These are phyloP conservation scores for Hippopotamyrus pictus DNA, from an alignment of 2,797 vertebrate genomes.

Conservation along the genomic window DNA sequence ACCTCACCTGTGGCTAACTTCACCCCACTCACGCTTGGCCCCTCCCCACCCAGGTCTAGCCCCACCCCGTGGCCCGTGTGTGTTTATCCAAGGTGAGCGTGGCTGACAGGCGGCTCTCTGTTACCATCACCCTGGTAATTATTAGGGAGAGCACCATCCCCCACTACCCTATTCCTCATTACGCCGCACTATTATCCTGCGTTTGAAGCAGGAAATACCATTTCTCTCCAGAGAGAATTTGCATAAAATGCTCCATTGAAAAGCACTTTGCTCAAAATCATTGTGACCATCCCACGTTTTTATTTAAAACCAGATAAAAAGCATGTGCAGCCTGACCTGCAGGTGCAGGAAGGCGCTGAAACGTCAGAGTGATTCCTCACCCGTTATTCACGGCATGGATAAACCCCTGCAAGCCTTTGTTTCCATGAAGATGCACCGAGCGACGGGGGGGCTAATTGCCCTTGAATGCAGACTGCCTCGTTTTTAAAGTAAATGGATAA, in stretches of 20 bases:
- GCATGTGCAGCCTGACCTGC: not conserved
- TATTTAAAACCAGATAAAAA: conserved; percentile 13
- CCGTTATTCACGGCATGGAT: not conserved
- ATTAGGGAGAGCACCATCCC: conserved; percentile 6
- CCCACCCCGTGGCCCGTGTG: conserved; percentile 20
- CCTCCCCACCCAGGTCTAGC: not conserved
- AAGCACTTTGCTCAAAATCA: conserved; percentile 41
- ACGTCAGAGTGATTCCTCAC: not conserved
- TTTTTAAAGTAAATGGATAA: not conserved
- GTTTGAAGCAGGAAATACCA: conserved; percentile 48
- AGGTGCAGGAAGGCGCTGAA: conserved; percentile 12
- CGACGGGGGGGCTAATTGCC: conserved; percentile 15
- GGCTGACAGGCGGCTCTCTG: conserved; percentile 30
- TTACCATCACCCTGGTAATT: conserved; percentile 20
- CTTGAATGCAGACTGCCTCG: not conserved
- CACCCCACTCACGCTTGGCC: not conserved
- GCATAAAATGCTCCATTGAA: conserved; percentile 45
- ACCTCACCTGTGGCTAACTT: not conserved
- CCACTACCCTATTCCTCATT: conserved; percentile 21
- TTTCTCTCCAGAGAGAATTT: conserved; percentile 50
- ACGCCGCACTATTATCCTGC: conserved; percentile 42
- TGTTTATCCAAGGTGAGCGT: conserved; percentile 38
- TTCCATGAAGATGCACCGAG: conserved; percentile 28
- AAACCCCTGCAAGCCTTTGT: not conserved
- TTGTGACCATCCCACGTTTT: conserved; percentile 36